Base-by-base conservation (phyloP, 2,113 vertebrate genomes). In the Manacus vitellinus region DNA sequence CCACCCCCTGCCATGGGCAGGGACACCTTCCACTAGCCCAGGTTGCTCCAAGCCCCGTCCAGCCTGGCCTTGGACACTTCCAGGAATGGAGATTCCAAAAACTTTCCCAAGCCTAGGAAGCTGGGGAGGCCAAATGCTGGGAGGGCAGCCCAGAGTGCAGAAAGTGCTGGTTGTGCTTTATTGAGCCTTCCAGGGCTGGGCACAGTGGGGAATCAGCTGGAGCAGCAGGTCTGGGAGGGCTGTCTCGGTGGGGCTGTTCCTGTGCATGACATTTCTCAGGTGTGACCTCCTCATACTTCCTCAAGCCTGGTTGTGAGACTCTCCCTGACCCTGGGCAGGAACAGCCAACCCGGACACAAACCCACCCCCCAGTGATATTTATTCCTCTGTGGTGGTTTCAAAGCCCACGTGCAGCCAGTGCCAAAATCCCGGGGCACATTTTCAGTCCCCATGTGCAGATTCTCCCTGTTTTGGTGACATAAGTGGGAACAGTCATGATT, bases 51-150 rank as follows among this genome's bases (percentile, higher is more conserved):
- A 37, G 58, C 8, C 43, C 67, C 2, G 0, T 56, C 67, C 51
- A 66, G 0, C 44, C 37, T 52, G 44, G 18, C 27, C 44, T 37
- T 22, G 77, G 43, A 0, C 61, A 44, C 37, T 44, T 0, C 33
- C 77, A 81, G 33, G 44, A 15, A 37, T 81, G 43, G 20, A 43
- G 14, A 59, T 72, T 44, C 58, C 51, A 2, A 33, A 70, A 41
- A 2, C 12, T 7, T 23, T 17, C 46, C 41, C 71, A 47, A 23
- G 30, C 7, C 14, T 19, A 5, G 47, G 79, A 51, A 49, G 20
- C 8, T 76, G 14, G 37, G 24, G 37, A 31, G 31, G 27, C 56
- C 47, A 55, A 73, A 67, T 35, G 43, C 43, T 61, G 61, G 35
- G 63, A 70, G 59, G 12, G 37, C 43, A 79, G 28, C 31, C n/a